These are phyloP conservation scores for Callaeas wilsoni DNA, from an alignment of 2,113 vertebrate genomes.

Conservation along the genomic window DNA sequence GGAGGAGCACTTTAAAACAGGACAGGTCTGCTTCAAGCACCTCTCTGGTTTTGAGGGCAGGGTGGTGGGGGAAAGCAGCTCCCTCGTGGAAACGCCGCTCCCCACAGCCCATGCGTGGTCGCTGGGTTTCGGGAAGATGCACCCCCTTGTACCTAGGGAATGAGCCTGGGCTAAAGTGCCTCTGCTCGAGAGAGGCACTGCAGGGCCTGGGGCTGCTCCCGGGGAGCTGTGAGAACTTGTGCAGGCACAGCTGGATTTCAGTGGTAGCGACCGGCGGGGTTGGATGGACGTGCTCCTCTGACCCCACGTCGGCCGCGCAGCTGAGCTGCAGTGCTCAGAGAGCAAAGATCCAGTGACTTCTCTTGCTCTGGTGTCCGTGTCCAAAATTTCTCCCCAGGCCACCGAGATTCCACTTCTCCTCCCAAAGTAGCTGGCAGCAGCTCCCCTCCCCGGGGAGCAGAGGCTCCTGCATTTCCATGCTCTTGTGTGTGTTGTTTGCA, in stretches of 20 bases:
- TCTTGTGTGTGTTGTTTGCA: neutral
- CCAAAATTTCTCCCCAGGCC: slow-evolving; percentile 14
- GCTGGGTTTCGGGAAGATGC: neutral
- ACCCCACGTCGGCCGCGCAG: fast-evolving
- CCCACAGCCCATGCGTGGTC: fast-evolving
- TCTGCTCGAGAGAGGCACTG: fast-evolving
- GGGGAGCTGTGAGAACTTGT: fast-evolving
- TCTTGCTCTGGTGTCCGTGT: neutral
- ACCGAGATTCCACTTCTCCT: slow-evolving; percentile 9
- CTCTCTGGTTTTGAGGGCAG: neutral
- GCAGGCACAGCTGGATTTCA: neutral
- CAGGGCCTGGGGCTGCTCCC: neutral
- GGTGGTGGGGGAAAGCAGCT: neutral
- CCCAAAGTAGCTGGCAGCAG: slow-evolving; percentile 37
- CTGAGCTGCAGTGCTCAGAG: neutral
- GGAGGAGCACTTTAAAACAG: neutral
- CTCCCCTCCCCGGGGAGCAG: neutral
- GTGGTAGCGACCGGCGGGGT: fast-evolving
- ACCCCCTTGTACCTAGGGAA: neutral
- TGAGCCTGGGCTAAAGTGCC: neutral
- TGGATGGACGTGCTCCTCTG: fast-evolving
- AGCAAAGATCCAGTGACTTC: neutral
- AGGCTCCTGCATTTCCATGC: slow-evolving; percentile 3
- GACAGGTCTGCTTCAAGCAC: neutral
- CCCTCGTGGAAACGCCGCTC: neutral